phyloP scores from a whole-genome alignment of 2,797 vertebrate species.

The Triplophysa bombifrons region DNA sequence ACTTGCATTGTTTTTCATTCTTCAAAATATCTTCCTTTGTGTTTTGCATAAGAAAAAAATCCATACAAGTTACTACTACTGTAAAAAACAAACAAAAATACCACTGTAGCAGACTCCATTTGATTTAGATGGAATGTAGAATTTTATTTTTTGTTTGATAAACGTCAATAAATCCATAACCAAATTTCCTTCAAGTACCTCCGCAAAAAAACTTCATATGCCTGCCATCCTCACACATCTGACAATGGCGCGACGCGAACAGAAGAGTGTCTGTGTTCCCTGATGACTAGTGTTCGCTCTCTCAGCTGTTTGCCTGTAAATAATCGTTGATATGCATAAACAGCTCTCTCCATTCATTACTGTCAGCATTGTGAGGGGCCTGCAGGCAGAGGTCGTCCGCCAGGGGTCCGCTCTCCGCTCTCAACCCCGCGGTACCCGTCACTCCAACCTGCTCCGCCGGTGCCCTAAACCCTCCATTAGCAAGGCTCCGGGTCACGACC shows the following conservation, averaged over 20 bases:
- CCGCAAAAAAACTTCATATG: slow-evolving; percentile 26
- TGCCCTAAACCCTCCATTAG: slow-evolving; percentile 78
- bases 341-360: slow-evolving; percentile 81
- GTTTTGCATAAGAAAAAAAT: no score
- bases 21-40: no score
- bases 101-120: not conserved
- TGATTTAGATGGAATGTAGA: not conserved
- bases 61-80: not conserved
- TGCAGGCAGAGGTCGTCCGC: slow-evolving; percentile 83
- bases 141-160: not conserved
- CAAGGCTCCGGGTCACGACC: slow-evolving; percentile 79
- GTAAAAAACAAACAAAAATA: not conserved
- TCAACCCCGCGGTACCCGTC: slow-evolving; percentile 80
- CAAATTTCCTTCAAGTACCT: not conserved
- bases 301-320: slow-evolving; percentile 78
- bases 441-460: slow-evolving; percentile 75
- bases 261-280: slow-evolving; percentile 55
- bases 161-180: slow-evolving; percentile 2
- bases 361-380: slow-evolving; percentile 78
- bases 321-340: slow-evolving; percentile 74
- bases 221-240: slow-evolving; percentile 43
- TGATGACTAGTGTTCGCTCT: slow-evolving; percentile 58
- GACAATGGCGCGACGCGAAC: slow-evolving; percentile 49
- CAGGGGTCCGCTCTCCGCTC: slow-evolving; percentile 82
- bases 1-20: no score